A percentile compares a stretch with the other conserved stretches of the same genome.
phyloP scores from a whole-genome alignment of 2,888 invertebrate genomes.

The Drosophila leonis region DNA sequence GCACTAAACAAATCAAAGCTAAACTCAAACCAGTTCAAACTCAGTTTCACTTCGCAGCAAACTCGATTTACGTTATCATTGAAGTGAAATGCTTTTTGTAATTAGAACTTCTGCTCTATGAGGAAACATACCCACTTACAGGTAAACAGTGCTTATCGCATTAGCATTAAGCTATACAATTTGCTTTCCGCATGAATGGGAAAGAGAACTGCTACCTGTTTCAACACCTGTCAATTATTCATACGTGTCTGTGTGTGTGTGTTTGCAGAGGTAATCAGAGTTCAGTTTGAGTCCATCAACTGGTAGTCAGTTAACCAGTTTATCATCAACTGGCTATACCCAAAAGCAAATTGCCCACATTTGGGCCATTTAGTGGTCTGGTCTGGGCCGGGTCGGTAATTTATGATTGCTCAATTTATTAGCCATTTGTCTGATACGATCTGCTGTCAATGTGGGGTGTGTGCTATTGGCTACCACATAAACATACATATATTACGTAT shows the following conservation, averaged over 20 bases:
- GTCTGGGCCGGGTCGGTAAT: slow-evolving; percentile 1
- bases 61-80: not conserved
- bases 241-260: not conserved
- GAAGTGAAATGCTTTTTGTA: not conserved
- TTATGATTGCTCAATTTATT: slow-evolving; percentile 24
- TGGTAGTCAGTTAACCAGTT: slow-evolving; percentile 21
- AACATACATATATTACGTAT: not conserved
- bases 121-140: not conserved
- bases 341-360: slow-evolving; percentile 9
- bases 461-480: not conserved
- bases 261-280: slow-evolving; percentile 28
- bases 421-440: slow-evolving; percentile 19
- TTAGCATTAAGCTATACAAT: slow-evolving; percentile 1
- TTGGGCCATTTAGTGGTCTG: slow-evolving; percentile 11
- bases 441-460: slow-evolving; percentile 1
- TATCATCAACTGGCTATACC: slow-evolving; percentile 2
- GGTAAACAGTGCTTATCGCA: slow-evolving; percentile 1
- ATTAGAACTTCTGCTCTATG: not conserved
- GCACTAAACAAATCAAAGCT: not conserved
- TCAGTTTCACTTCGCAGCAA: slow-evolving; percentile 2
- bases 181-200: slow-evolving; percentile 14
- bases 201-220: not conserved
- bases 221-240: slow-evolving; percentile 19
- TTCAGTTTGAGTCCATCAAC: slow-evolving; percentile 37
- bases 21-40: slow-evolving; percentile 11